phyloP scores from a whole-genome alignment of 2,113 vertebrate species.

The Seriola rivoliana region DNA sequence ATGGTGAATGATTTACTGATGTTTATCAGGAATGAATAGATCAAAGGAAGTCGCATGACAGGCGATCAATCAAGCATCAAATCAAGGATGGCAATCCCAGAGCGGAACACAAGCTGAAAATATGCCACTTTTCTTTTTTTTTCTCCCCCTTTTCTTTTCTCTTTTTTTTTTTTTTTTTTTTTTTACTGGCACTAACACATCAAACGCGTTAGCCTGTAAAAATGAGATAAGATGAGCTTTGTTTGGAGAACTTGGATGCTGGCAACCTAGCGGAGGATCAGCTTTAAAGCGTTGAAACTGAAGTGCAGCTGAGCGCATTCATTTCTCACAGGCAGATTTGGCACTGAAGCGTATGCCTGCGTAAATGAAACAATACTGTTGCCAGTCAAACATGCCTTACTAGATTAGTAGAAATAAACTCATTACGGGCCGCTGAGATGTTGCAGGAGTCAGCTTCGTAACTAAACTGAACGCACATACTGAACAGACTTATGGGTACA shows the following conservation, averaged over 20 bases:
- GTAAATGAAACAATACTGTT: constrained; percentile 44
- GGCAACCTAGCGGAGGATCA: constrained; percentile 45
- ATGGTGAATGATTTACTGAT: constrained; percentile 87
- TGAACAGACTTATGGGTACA: neutral
- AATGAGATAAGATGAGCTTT: constrained; percentile 63
- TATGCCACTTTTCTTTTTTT: constrained; percentile 60
- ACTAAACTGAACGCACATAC: neutral
- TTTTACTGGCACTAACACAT: constrained; percentile 47
- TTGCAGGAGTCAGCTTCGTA: neutral
- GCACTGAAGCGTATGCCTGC: constrained; percentile 33
- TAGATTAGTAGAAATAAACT: constrained; percentile 31
- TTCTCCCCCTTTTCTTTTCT: constrained; percentile 2
- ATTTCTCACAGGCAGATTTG: constrained; percentile 37
- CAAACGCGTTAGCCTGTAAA: constrained; percentile 54
- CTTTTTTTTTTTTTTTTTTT: neutral
- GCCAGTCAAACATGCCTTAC: constrained; percentile 27
- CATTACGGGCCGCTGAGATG: neutral
- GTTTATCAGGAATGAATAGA: constrained; percentile 88
- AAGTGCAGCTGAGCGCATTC: constrained; percentile 45
- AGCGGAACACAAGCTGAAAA: constrained; percentile 77
- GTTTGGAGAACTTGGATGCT: constrained; percentile 66
- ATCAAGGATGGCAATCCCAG: constrained; percentile 85
- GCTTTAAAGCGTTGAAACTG: constrained; percentile 47
- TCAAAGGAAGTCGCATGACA: constrained; percentile 87
- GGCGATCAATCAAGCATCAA: constrained; percentile 90